A percentile compares a stretch with the other conserved stretches of the same genome.
phyloP scores from a whole-genome alignment of 2,888 invertebrate species.

The Hymenopus coronatus region DNA sequence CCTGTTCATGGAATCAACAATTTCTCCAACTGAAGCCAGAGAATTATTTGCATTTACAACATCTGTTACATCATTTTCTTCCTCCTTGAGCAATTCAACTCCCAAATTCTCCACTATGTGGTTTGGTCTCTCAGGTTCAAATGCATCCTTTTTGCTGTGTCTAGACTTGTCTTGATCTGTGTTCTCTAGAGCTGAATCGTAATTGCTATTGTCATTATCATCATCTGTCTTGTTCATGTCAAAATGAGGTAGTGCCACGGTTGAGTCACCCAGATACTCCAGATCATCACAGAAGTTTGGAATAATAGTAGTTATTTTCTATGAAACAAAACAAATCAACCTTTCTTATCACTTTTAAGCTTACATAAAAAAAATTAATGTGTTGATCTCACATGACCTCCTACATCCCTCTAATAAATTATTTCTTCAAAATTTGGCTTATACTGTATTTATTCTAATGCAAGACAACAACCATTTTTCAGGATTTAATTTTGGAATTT shows the following conservation, averaged over 20 bases:
- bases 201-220: conserved; percentile 25
- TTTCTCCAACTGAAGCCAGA: conserved; percentile 17
- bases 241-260: conserved; percentile 3
- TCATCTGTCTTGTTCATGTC: conserved; percentile 20
- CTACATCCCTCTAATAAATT: too few relatives aligned
- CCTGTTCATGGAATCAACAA: conserved; percentile 22
- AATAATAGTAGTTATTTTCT: conserved; percentile 56
- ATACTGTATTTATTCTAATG: too few relatives aligned
- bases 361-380: not conserved
- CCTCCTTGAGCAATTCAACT: not conserved
- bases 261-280: conserved; percentile 21
- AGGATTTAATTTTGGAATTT: too few relatives aligned
- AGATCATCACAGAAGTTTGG: conserved; percentile 61
- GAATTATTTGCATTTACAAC: conserved; percentile 23
- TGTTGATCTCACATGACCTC: too few relatives aligned
- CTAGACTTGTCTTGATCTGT: conserved; percentile 21
- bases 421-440: too few relatives aligned
- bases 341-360: not conserved
- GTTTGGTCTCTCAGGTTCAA: not conserved
- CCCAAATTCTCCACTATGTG: not conserved
- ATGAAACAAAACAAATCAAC: conserved; percentile 33
- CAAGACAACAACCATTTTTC: too few relatives aligned
- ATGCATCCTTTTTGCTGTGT: conserved; percentile 10
- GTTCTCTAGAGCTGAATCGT: conserved; percentile 24
- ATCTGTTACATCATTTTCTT: not conserved